These are phyloP conservation scores for Callipepla squamata DNA, from an alignment of 2,113 vertebrate species.

Conservation along the genomic window DNA sequence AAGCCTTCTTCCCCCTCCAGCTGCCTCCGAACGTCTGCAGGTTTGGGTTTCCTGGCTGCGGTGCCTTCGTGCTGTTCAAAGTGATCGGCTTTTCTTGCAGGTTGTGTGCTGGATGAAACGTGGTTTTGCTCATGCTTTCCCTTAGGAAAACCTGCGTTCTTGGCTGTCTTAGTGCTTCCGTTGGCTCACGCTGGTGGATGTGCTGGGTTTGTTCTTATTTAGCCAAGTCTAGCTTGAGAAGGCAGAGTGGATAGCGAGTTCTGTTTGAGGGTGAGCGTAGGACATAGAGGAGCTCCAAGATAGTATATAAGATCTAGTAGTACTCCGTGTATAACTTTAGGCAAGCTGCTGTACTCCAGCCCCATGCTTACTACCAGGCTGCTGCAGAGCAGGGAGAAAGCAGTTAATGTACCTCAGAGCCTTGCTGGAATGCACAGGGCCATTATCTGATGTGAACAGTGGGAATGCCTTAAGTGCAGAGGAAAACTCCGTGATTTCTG, in stretches of 20 bases:
- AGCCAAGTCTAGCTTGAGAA: conserved; percentile 17
- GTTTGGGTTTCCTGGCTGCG: not conserved
- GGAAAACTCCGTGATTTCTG: not conserved
- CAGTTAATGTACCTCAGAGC: not conserved
- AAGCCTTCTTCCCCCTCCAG: not conserved
- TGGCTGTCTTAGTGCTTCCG: conserved; percentile 6
- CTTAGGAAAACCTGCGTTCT: not conserved
- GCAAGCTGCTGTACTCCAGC: not conserved
- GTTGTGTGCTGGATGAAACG: not conserved
- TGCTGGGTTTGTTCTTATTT: not conserved
- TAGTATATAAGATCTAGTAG: not conserved
- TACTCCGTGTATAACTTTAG: not conserved
- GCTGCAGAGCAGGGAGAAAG: not conserved
- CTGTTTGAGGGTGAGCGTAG: not conserved
- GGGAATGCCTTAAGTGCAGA: not conserved
- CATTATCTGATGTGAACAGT: not conserved
- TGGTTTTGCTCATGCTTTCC: not conserved
- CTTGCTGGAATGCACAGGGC: not conserved
- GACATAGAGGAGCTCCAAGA: not conserved
- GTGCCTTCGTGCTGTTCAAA: not conserved
- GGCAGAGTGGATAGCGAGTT: not conserved
- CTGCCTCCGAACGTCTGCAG: not conserved
- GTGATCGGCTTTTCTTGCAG: not conserved
- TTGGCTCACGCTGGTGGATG: not conserved
- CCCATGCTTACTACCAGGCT: not conserved